Evolutionary conservation across 2,888 invertebrate species (phyloP).

Genomic region (Cerastis leucographa): DNA sequence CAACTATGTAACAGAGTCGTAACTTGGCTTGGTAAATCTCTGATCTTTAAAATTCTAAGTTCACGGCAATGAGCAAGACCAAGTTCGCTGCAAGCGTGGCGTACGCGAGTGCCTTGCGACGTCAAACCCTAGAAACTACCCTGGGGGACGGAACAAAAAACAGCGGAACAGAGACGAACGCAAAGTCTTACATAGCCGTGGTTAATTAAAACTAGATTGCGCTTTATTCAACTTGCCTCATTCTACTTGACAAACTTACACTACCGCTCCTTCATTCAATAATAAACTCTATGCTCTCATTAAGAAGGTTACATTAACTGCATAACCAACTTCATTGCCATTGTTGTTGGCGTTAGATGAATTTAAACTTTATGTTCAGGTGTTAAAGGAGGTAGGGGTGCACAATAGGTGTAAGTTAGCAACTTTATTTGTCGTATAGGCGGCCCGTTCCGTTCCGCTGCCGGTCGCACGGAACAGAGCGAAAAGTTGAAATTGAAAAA

Average conservation of each 20-base stretch:
- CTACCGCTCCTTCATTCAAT: slow-evolving; percentile 29
- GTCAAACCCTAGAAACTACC: slow-evolving; percentile 27
- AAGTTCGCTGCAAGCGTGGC: slow-evolving; percentile 6
- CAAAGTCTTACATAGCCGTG: slow-evolving; percentile 49
- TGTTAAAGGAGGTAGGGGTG: slow-evolving; percentile 30
- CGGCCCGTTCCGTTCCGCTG: slow-evolving; percentile 61
- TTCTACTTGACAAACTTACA: slow-evolving; percentile 38
- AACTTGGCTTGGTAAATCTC: background rate
- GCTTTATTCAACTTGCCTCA: slow-evolving; percentile 55
- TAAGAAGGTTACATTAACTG: slow-evolving; percentile 49
- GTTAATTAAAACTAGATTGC: slow-evolving; percentile 66
- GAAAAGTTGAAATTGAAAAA: slow-evolving; percentile 75
- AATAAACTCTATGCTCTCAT: slow-evolving; percentile 40
- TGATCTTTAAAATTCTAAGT: background rate
- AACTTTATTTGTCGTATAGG: slow-evolving; percentile 60
- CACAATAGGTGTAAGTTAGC: slow-evolving; percentile 48
- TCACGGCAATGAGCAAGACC: background rate
- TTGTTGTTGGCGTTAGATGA: slow-evolving; percentile 48
- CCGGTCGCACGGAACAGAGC: slow-evolving; percentile 59
- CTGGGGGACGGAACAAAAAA: slow-evolving; percentile 56
- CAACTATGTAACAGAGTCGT: background rate
- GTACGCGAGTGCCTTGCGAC: slow-evolving; percentile 4
- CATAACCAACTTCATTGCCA: slow-evolving; percentile 45
- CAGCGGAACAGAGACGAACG: slow-evolving; percentile 43
- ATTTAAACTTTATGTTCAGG: slow-evolving; percentile 58